Percentiles rank a stretch among this genome's conserved stretches.
These are phyloP conservation scores for Barnardius zonarius DNA, from an alignment of 2,113 vertebrate species.

Conservation along the genomic window DNA sequence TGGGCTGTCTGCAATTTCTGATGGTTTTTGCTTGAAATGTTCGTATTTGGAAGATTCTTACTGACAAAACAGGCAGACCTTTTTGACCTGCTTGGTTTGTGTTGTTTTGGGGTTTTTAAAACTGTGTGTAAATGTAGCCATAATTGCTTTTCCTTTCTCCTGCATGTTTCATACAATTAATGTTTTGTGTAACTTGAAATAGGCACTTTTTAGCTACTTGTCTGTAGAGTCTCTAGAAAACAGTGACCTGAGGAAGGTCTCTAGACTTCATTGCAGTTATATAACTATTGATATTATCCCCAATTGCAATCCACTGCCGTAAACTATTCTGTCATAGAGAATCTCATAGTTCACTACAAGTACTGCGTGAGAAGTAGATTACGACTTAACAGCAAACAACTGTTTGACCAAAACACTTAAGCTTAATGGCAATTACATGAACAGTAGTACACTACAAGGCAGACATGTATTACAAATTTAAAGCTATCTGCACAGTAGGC, in stretches of 20 bases:
- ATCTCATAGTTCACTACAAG: background rate
- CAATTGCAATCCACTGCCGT: background rate
- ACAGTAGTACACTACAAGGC: background rate
- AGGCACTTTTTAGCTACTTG: background rate
- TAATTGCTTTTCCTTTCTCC: background rate
- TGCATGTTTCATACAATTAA: background rate
- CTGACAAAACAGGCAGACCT: background rate
- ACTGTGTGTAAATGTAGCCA: background rate
- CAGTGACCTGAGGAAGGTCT: background rate
- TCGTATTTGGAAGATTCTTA: background rate
- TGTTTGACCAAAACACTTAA: background rate
- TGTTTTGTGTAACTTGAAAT: background rate
- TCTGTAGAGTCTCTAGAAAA: background rate
- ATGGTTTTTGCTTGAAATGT: background rate
- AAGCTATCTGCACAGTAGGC: background rate
- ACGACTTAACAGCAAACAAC: background rate
- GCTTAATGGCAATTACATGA: background rate
- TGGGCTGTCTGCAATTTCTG: background rate
- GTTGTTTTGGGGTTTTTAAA: background rate
- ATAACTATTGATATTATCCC: background rate
- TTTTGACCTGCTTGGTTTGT: background rate
- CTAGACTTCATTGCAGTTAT: background rate
- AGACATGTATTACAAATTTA: background rate
- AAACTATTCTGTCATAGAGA: background rate
- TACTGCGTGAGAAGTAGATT: background rate